These are phyloP conservation scores for Chamaetylas fuelleborni DNA, from an alignment of 2,113 vertebrate species.

Conservation along the genomic window DNA sequence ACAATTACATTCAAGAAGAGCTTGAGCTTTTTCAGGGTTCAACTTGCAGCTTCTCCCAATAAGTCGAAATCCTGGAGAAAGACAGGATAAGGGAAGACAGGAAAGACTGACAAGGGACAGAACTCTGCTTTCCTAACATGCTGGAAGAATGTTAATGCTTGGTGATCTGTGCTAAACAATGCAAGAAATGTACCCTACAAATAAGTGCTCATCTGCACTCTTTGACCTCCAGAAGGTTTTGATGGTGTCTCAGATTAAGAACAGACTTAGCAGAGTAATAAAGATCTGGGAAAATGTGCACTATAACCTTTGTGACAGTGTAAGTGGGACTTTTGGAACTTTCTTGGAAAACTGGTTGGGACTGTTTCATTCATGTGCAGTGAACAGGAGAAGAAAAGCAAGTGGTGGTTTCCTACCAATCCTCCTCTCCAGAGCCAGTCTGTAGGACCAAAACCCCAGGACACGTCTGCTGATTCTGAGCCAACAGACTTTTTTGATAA, in stretches of 20 bases:
- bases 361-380: neutral
- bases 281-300: neutral
- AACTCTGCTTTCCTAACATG: neutral
- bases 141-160: neutral
- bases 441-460: neutral
- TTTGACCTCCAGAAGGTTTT: neutral
- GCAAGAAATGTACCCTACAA: neutral
- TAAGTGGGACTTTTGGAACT: neutral
- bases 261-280: neutral
- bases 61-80: neutral
- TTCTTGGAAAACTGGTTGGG: neutral
- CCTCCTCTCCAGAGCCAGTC: neutral
- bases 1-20: neutral
- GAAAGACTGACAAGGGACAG: neutral
- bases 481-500: neutral
- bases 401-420: neutral
- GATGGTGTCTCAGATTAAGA: neutral
- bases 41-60: neutral
- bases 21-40: neutral
- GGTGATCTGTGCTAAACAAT: neutral
- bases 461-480: neutral
- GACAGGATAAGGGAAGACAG: neutral
- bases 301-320: neutral
- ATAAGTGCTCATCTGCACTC: neutral
- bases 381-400: neutral